These are phyloP conservation scores for Phodopus roborovskii DNA, from an alignment of 2,113 vertebrate species.

Conservation along the genomic window DNA sequence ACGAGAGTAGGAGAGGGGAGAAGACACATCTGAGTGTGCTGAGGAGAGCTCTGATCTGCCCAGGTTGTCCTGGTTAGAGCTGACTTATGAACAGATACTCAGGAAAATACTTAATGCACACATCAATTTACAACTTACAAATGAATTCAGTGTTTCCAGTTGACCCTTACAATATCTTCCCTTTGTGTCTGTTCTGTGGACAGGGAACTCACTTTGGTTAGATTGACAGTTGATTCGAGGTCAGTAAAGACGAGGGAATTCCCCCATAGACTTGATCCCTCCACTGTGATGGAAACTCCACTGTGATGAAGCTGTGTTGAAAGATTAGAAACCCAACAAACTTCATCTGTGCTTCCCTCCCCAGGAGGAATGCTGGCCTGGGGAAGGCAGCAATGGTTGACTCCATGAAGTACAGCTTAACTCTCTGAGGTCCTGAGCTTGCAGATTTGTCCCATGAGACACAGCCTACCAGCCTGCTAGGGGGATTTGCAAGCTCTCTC, in stretches of 20 bases:
- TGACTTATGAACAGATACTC: not conserved
- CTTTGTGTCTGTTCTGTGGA: not conserved
- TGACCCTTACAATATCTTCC: not conserved
- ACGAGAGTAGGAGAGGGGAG: fast-evolving
- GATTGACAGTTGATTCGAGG: not conserved
- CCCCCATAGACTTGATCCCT: not conserved
- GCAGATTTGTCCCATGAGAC: not conserved
- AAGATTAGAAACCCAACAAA: not conserved
- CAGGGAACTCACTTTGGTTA: not conserved
- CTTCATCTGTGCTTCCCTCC: not conserved
- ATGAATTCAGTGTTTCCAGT: not conserved
- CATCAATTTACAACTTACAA: not conserved
- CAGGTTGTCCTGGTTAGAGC: not conserved
- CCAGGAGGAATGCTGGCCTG: not conserved
- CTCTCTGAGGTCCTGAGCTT: not conserved
- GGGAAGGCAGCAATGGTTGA: not conserved
- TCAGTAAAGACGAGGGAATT: not conserved
- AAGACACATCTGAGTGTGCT: fast-evolving
- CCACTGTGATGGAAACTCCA: fast-evolving
- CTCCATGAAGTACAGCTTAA: not conserved
- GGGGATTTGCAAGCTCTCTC: no score
- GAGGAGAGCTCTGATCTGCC: not conserved
- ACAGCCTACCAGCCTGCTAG: not conserved
- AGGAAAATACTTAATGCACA: not conserved
- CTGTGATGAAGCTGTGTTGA: not conserved